Conservation (phyloP, 2,888 invertebrate genomes). For the Mesorhabditis belari region DNA sequence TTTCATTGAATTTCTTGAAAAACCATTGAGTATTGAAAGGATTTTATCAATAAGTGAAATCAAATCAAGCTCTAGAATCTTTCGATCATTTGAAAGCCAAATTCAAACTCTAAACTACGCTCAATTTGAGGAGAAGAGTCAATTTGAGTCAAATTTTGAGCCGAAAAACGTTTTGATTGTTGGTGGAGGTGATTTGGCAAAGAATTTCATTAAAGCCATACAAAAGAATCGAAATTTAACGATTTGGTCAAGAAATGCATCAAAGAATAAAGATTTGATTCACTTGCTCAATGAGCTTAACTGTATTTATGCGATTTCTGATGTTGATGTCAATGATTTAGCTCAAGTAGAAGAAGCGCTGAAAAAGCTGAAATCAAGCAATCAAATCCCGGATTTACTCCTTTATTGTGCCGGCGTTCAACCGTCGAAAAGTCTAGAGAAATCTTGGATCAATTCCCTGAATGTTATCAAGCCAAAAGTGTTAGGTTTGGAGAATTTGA, state of each 20-base stretch:
- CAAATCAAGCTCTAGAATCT: not conserved
- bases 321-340: slow-evolving; percentile 1
- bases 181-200: not conserved
- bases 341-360: not conserved
- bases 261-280: not conserved
- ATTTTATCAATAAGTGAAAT: not conserved
- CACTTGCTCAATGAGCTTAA: not conserved
- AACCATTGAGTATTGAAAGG: no score
- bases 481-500: slow-evolving; percentile 16
- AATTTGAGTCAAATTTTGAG: no score
- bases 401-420: slow-evolving; percentile 23
- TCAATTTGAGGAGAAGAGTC: no score
- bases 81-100: not conserved
- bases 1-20: not conserved
- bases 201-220: not conserved
- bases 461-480: slow-evolving; percentile 20
- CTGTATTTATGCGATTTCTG: not conserved
- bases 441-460: slow-evolving; percentile 12
- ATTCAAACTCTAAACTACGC: not conserved
- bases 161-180: not conserved
- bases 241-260: not conserved
- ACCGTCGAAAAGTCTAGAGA: slow-evolving; percentile 9
- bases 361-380: not conserved
- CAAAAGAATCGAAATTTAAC: not conserved
- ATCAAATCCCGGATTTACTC: slow-evolving; percentile 5